Evolutionary conservation across 2,797 vertebrate species (phyloP).

Genomic region (Hephaestus fuliginosus): DNA sequence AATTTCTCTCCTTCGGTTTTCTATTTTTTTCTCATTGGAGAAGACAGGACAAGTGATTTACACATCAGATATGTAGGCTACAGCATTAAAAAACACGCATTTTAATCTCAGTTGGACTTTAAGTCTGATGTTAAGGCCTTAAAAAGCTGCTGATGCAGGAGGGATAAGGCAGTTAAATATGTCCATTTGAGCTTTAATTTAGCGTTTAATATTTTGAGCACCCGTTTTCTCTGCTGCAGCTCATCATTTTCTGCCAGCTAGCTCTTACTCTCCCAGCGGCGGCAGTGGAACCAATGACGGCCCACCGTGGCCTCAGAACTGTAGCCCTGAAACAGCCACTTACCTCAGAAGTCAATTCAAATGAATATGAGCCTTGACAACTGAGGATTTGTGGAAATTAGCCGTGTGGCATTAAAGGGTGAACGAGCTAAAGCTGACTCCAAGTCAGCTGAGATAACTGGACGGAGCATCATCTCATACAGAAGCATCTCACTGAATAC

Average conservation of each 20-base stretch:
- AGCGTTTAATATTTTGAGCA: conserved; percentile 53
- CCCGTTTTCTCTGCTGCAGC: conserved; percentile 35
- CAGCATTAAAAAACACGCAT: neutral
- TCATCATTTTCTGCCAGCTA: conserved; percentile 52
- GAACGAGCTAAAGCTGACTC: conserved; percentile 30
- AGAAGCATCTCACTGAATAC: conserved; percentile 10
- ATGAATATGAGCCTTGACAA: conserved; percentile 43
- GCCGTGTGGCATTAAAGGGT: conserved; percentile 25
- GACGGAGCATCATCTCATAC: conserved; percentile 41
- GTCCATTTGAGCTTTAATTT: conserved; percentile 57
- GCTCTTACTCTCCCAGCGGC: conserved; percentile 28
- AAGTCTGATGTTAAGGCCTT: conserved; percentile 17
- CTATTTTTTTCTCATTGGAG: neutral
- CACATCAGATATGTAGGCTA: neutral
- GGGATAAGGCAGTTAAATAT: conserved; percentile 31
- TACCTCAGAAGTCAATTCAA: conserved; percentile 48
- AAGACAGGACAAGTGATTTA: neutral
- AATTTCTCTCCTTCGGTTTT: neutral
- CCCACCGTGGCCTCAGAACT: conserved; percentile 48
- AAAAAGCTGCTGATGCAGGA: conserved; percentile 43
- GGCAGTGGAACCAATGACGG: conserved; percentile 63
- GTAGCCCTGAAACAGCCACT: conserved; percentile 57
- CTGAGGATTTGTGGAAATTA: conserved; percentile 48
- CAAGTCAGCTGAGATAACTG: conserved; percentile 7
- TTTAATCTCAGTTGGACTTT: conserved; percentile 20